phyloP scores from a whole-genome alignment of 2,888 invertebrate genomes.

The Platerodrilus igneus region DNA sequence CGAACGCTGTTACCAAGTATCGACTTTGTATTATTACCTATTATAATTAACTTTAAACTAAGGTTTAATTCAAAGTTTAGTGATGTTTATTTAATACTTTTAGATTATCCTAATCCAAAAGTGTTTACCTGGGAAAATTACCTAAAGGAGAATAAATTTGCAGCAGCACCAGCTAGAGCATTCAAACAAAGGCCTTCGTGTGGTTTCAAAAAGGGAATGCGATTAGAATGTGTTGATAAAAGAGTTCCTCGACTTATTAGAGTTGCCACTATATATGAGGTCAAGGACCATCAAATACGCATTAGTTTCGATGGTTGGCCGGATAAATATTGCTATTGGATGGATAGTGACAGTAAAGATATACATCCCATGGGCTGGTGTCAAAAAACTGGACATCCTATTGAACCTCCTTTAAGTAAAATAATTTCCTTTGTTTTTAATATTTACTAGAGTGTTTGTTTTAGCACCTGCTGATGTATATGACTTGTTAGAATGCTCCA shows the following conservation, averaged over 20 bases:
- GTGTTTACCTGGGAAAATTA: slow-evolving; percentile 84
- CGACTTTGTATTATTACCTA: no score
- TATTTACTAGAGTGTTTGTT: slow-evolving; percentile 11
- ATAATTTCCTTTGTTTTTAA: no score
- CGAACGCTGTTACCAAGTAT: no score
- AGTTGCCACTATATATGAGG: slow-evolving; percentile 75
- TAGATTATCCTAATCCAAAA: slow-evolving; percentile 65
- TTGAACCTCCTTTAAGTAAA: slow-evolving; percentile 79
- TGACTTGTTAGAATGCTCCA: slow-evolving; percentile 67
- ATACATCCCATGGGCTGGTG: slow-evolving; percentile 93
- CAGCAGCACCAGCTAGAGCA: slow-evolving; percentile 73
- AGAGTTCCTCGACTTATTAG: slow-evolving; percentile 78
- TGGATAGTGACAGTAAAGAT: slow-evolving; percentile 86
- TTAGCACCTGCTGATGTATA: slow-evolving; percentile 61
- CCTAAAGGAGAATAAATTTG: slow-evolving; percentile 67
- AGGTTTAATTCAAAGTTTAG: no score
- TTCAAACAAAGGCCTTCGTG: slow-evolving; percentile 76
- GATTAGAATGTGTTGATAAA: slow-evolving; percentile 82
- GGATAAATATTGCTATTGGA: slow-evolving; percentile 76
- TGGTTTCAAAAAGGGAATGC: slow-evolving; percentile 79
- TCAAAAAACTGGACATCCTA: slow-evolving; percentile 77
- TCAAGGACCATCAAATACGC: slow-evolving; percentile 68
- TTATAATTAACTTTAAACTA: no score
- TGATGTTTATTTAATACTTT: slow-evolving; percentile 9
- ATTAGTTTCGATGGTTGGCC: slow-evolving; percentile 90